Percentiles rank a stretch among this genome's conserved stretches.
Conservation (phyloP, 2,113 vertebrate genomes). For the Ahaetulla prasina region DNA sequence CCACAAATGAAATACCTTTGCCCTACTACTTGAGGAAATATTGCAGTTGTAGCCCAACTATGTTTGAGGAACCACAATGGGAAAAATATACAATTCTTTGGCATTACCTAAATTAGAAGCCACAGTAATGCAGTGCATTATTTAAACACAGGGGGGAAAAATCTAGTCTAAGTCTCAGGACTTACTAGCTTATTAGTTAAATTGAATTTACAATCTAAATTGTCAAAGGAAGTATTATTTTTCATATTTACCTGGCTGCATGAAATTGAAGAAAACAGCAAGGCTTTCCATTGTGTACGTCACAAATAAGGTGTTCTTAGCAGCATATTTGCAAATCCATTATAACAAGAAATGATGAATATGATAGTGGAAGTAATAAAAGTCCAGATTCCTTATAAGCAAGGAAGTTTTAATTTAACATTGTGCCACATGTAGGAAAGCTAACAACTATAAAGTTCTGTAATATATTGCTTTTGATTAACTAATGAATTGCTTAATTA, state of each 20-base stretch:
- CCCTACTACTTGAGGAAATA: not conserved
- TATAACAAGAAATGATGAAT: not conserved
- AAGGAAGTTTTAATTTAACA: not conserved
- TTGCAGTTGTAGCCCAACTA: not conserved
- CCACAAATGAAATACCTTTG: no score
- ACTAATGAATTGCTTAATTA: not conserved
- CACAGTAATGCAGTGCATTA: not conserved
- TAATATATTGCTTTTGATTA: not conserved
- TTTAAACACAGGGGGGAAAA: no score
- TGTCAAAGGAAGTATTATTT: not conserved
- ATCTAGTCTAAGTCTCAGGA: not conserved
- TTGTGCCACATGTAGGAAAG: not conserved
- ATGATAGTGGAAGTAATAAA: not conserved
- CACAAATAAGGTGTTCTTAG: not conserved
- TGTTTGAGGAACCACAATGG: not conserved
- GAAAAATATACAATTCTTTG: not conserved
- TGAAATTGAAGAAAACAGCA: not conserved
- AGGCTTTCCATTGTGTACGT: not conserved
- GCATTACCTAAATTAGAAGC: not conserved
- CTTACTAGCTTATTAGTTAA: not conserved
- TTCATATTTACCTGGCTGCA: not conserved
- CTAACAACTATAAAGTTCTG: not conserved
- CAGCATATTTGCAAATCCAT: not conserved
- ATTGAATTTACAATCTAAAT: no score
- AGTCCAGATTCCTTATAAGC: not conserved